Evolutionary conservation across 2,888 invertebrate genomes (phyloP).

Genomic region (Coelopa pilipes): DNA sequence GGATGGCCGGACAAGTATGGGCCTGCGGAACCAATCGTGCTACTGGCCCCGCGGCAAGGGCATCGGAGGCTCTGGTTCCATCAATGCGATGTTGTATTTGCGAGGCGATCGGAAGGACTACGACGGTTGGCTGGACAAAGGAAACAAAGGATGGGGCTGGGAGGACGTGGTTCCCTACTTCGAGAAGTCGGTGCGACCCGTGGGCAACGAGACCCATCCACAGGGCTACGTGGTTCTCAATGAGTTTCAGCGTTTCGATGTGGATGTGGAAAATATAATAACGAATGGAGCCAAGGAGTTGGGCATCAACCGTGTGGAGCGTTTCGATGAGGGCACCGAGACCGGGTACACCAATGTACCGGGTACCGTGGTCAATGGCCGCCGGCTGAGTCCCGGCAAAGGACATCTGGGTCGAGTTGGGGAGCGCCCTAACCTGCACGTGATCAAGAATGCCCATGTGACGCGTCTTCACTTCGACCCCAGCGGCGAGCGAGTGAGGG

Average conservation of each 20-base stretch:
- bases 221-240: constrained; percentile 65
- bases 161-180: constrained; percentile 81
- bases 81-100: constrained; percentile 74
- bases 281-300: constrained; percentile 66
- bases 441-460: constrained; percentile 70
- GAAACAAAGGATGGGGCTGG: constrained; percentile 76
- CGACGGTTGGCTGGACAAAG: constrained; percentile 71
- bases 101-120: constrained; percentile 74
- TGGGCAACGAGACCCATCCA: constrained; percentile 41
- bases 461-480: constrained; percentile 69
- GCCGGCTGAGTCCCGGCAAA: constrained; percentile 78
- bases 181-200: constrained; percentile 73
- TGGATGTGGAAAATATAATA: constrained; percentile 51
- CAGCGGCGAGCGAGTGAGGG: constrained; percentile 64
- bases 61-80: constrained; percentile 73
- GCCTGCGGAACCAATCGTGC: constrained; percentile 56
- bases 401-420: constrained; percentile 72
- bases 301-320: constrained; percentile 61
- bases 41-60: constrained; percentile 71
- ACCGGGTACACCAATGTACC: constrained; percentile 68
- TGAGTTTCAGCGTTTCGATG: constrained; percentile 51
- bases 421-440: constrained; percentile 69
- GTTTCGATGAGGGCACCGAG: constrained; percentile 62
- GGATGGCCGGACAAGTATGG: constrained; percentile 48
- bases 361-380: constrained; percentile 71